phyloP scores from a whole-genome alignment of 2,797 vertebrate species.

The Acrossocheilus fasciatus region DNA sequence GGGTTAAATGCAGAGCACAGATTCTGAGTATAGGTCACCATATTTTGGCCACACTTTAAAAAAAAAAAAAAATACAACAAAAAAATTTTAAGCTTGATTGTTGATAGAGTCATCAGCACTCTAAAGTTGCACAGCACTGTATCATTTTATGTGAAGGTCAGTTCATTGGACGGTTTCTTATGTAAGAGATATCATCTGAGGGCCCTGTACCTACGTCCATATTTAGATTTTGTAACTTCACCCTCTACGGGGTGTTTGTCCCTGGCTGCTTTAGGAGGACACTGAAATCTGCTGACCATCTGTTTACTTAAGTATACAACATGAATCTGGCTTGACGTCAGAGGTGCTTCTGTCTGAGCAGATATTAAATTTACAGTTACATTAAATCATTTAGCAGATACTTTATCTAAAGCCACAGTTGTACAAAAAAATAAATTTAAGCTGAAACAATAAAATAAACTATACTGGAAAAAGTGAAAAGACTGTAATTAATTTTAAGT shows the following conservation, averaged over 20 bases:
- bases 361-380: constrained; percentile 51
- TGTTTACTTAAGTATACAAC: constrained; percentile 18
- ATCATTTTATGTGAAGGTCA: constrained; percentile 26
- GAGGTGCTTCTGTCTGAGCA: constrained; percentile 58
- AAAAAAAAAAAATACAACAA: neutral
- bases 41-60: too few species aligned
- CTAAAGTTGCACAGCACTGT: neutral
- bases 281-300: constrained; percentile 36
- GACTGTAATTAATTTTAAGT: neutral
- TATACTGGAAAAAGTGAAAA: neutral
- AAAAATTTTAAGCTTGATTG: neutral
- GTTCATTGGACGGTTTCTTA: neutral
- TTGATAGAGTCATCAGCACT: neutral
- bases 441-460: neutral
- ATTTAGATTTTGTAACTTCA: constrained; percentile 55
- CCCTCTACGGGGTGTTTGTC: constrained; percentile 25
- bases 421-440: neutral
- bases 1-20: too few species aligned
- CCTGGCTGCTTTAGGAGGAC: constrained; percentile 27
- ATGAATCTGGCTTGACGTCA: constrained; percentile 1
- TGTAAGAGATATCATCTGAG: constrained; percentile 39
- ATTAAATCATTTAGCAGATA: neutral
- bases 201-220: constrained; percentile 19
- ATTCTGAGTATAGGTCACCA: too few species aligned
- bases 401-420: neutral